phyloP scores from a whole-genome alignment of 2,113 vertebrate genomes.

The Ramphastos sulfuratus region DNA sequence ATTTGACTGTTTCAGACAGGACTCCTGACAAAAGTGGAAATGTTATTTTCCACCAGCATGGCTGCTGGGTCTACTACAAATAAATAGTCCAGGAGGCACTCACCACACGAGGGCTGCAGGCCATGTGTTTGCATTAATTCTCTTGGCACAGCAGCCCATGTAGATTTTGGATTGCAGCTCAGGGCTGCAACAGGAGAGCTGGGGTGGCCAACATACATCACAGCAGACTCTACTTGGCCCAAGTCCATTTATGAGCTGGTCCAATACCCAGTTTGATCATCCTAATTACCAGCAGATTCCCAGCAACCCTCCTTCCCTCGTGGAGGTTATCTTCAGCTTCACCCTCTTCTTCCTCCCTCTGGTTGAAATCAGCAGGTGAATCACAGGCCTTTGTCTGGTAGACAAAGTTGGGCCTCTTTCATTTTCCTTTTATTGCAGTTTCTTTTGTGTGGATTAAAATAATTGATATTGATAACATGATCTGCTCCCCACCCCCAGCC shows the following conservation, averaged over 20 bases:
- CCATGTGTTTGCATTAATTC: constrained; percentile 51
- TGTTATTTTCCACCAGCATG: constrained; percentile 38
- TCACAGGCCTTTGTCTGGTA: background rate
- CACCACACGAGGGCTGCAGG: constrained; percentile 1
- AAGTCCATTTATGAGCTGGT: background rate
- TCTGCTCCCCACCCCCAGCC: background rate
- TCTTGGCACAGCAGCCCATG: constrained; percentile 52
- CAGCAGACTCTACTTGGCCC: constrained; percentile 39
- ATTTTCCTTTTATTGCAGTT: background rate
- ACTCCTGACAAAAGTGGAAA: constrained; percentile 40
- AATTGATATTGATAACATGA: constrained; percentile 50
- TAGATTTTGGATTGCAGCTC: constrained; percentile 47
- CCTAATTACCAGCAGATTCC: constrained; percentile 50
- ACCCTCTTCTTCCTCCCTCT: background rate
- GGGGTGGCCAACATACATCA: constrained; percentile 65
- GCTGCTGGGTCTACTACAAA: constrained; percentile 45
- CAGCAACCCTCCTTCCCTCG: background rate
- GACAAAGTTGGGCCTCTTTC: background rate
- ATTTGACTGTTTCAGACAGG: background rate
- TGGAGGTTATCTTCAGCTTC: background rate
- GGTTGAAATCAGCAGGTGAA: constrained; percentile 8
- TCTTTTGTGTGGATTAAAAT: constrained; percentile 35
- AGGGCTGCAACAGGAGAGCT: constrained; percentile 42
- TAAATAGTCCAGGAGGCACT: background rate
- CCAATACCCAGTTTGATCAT: constrained; percentile 43